Base-by-base conservation (phyloP, 2,888 invertebrate species). In the Actias luna region DNA sequence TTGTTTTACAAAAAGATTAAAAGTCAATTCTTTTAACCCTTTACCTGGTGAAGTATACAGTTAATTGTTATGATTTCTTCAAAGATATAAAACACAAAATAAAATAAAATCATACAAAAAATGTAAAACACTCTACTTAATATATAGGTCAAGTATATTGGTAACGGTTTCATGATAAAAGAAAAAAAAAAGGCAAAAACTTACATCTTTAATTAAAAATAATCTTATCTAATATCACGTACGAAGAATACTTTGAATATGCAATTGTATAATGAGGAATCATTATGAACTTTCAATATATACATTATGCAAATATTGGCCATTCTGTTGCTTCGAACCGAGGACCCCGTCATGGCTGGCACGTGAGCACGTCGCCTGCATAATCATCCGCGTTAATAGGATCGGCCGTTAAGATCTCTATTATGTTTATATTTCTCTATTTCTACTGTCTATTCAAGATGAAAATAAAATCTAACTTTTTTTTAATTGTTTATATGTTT, bases 241-340 rank as follows among this genome's bases (percentile, higher is more conserved):
- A 55, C n/a, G n/a, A 29, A 29, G 55, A 16, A 55, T 29, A 10
- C 16, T 29, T 55, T n/a, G 29, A 29, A 55, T 16, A 29, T 29
- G 29, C n/a, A 29, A n/a, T 16, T 7, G 29, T 7, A 55, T 46
- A 46, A 80, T 77, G 74, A 75, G 70, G 69, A 55, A 64, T 62
- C 64, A 70, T 77, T 77, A 74, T 73, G 69, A 36, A 71, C 75
- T 79, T 79, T 78, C 75, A 78, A 79, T 80, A 79, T 42, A 42
- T 76, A 75, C 74, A 77, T 80, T 78, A 82, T 79, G 81, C 69
- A 76, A 79, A 82, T 79, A 67, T 61, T 58, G 66, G 63, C 70
- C 70, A 62, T 36, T 67, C 64, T 64, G 52, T 63, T 55, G 60
- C 42, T 27, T 5, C 29, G 46, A 50, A 29, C 29, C 16, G 25